phyloP scores from a whole-genome alignment of 2,797 vertebrate genomes.

The Anguilla anguilla region DNA sequence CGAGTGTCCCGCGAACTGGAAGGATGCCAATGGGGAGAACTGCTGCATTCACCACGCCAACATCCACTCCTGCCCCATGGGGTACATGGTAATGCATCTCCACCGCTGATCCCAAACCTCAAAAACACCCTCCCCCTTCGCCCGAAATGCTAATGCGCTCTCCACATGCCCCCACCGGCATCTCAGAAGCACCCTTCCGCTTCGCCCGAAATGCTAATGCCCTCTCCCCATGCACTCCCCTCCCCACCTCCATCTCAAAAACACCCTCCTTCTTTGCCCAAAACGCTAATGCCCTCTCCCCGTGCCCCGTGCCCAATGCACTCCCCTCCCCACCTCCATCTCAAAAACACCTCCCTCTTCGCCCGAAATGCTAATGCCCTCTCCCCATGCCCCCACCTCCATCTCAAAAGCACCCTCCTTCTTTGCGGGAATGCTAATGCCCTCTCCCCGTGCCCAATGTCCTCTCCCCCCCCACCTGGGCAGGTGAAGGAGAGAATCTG shows the following conservation, averaged over 20 bases:
- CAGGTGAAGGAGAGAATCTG: conserved; percentile 75
- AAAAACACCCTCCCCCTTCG: background rate
- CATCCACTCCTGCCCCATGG: conserved; percentile 84
- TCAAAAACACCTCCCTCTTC: background rate
- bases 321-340: background rate
- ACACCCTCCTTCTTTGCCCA: background rate
- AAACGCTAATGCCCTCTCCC: background rate
- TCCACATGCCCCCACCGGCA: background rate
- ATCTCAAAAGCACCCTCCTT: too few relatives aligned
- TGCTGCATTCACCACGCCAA: conserved; percentile 85
- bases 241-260: too few relatives aligned
- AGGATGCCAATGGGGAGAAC: conserved; percentile 79
- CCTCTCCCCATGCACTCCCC: background rate
- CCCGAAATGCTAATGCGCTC: background rate
- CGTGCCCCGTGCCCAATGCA: background rate
- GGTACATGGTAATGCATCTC: conserved; percentile 64
- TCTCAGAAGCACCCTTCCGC: background rate
- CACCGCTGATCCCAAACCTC: background rate
- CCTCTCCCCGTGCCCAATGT: background rate
- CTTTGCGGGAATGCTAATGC: background rate
- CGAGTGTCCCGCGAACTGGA: conserved; percentile 78
- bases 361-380: background rate
- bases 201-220: background rate
- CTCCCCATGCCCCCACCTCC: background rate
- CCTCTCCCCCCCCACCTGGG: background rate